Conservation (phyloP, 2,797 vertebrate genomes). For the Acanthopagrus latus region DNA sequence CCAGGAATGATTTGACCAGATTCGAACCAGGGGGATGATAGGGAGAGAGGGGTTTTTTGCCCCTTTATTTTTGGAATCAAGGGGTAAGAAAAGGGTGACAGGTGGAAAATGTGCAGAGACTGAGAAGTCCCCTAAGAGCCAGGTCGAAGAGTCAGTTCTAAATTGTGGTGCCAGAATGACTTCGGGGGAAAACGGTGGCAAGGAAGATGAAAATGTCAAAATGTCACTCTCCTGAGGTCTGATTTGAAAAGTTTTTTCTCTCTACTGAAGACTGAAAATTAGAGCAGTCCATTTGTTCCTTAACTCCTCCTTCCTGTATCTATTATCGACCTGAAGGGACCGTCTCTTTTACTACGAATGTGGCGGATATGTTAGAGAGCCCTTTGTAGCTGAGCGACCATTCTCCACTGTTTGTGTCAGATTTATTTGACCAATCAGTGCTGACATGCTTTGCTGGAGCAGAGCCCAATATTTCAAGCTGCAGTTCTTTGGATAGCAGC, state of each 20-base stretch:
- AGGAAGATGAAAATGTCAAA: conserved; percentile 80
- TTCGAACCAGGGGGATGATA: conserved; percentile 78
- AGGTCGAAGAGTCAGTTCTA: conserved; percentile 67
- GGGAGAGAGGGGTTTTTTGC: conserved; percentile 53
- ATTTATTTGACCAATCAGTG: conserved; percentile 62
- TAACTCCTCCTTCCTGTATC: conserved; percentile 22
- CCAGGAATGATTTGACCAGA: conserved; percentile 85
- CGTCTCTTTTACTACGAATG: conserved; percentile 40
- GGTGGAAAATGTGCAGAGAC: conserved; percentile 75
- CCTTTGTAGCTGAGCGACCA: conserved; percentile 46
- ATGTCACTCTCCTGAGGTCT: conserved; percentile 73
- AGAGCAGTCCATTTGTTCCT: conserved; percentile 52
- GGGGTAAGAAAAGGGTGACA: conserved; percentile 78
- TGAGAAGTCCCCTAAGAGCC: conserved; percentile 74
- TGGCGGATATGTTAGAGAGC: conserved; percentile 47
- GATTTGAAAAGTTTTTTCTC: conserved; percentile 73
- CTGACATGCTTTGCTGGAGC: conserved; percentile 60
- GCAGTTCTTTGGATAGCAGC: conserved; percentile 40
- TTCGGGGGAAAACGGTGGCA: conserved; percentile 68
- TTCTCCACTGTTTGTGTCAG: conserved; percentile 25
- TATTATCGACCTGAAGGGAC: conserved; percentile 47
- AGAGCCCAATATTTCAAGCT: conserved; percentile 48
- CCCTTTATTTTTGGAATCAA: conserved; percentile 76
- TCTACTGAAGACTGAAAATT: conserved; percentile 56
- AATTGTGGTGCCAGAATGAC: conserved; percentile 80